Conservation (phyloP, 2,888 invertebrate species). For the Aporophyla lueneburgensis region DNA sequence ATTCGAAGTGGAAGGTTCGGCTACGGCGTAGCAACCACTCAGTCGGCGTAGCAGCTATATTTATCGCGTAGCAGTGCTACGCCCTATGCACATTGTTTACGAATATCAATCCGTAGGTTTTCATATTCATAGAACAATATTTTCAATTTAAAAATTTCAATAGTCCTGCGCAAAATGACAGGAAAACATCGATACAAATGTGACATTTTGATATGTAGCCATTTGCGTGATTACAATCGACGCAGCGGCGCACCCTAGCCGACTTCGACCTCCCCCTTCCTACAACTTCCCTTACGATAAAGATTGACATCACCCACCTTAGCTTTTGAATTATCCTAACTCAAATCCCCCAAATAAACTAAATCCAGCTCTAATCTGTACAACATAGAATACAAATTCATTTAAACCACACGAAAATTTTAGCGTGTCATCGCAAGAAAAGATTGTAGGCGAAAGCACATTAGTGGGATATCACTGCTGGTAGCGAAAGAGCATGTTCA, state of each 20-base stretch:
- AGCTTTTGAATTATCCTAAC: constrained; percentile 87
- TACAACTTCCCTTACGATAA: constrained; percentile 89
- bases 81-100: not conserved
- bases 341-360: constrained; percentile 70
- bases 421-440: constrained; percentile 89
- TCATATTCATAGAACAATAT: constrained; percentile 21
- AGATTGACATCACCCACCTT: constrained; percentile 88
- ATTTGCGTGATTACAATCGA: constrained; percentile 91
- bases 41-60: constrained; percentile 29
- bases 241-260: constrained; percentile 87
- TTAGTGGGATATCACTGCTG: constrained; percentile 89
- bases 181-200: constrained; percentile 86
- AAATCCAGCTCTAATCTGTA: constrained; percentile 76
- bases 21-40: constrained; percentile 48
- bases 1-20: not conserved
- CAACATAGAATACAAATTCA: constrained; percentile 75
- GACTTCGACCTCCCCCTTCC: constrained; percentile 80
- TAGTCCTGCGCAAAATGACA: constrained; percentile 82
- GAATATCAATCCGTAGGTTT: not conserved
- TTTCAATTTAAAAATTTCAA: constrained; percentile 66
- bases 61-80: constrained; percentile 24
- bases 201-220: constrained; percentile 89
- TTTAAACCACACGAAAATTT: constrained; percentile 72
- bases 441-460: constrained; percentile 89
- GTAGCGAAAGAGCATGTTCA: constrained; percentile 86